phyloP scores from a whole-genome alignment of 2,888 invertebrate genomes.

The Mesoligia furuncula region DNA sequence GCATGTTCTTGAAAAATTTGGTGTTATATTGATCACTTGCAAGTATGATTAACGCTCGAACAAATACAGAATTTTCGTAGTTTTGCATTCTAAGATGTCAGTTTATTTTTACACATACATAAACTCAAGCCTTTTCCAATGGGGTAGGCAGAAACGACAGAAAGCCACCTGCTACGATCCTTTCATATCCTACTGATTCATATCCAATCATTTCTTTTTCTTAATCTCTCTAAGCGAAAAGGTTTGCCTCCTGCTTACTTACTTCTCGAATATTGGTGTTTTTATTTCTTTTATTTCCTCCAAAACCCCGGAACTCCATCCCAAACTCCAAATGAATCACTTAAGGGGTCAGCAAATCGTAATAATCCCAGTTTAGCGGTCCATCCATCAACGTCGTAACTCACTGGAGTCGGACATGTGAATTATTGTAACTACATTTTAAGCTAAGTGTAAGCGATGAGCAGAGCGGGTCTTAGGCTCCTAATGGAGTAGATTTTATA shows the following conservation, averaged over 20 bases:
- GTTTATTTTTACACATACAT: neutral
- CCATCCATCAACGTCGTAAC: constrained; percentile 67
- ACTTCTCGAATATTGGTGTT: neutral
- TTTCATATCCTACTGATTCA: neutral
- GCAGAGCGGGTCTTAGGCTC: constrained; percentile 12
- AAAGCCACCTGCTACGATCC: neutral
- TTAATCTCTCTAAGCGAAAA: neutral
- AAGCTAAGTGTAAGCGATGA: constrained; percentile 46
- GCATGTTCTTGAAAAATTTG: neutral
- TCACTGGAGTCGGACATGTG: constrained; percentile 58
- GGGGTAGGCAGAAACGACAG: neutral
- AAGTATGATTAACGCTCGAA: neutral
- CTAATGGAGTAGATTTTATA: constrained; percentile 5
- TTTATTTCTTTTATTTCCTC: neutral
- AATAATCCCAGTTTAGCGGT: constrained; percentile 45
- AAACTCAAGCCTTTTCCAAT: neutral
- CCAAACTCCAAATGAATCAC: constrained; percentile 15
- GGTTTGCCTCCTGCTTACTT: neutral
- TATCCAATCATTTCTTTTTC: neutral
- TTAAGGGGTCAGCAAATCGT: constrained; percentile 55
- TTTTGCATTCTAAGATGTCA: neutral
- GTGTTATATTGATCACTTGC: neutral
- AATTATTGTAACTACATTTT: constrained; percentile 65
- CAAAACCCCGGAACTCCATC: neutral
- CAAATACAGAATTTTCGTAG: neutral